These are phyloP conservation scores for Drosophila persimilis DNA, from an alignment of 1,140 invertebrate genomes.

Conservation along the genomic window DNA sequence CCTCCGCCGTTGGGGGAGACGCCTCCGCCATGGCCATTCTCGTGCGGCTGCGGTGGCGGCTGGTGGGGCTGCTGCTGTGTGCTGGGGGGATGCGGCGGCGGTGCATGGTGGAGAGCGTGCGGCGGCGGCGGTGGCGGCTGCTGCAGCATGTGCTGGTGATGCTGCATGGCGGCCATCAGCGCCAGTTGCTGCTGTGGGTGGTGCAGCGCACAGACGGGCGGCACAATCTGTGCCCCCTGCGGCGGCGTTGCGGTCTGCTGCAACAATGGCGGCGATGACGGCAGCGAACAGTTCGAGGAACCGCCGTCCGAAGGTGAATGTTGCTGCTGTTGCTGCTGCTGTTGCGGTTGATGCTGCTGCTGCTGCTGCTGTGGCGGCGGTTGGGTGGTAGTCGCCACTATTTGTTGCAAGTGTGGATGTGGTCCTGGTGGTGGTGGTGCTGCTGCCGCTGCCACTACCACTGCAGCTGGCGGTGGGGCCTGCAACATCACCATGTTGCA, in stretches of 20 bases:
- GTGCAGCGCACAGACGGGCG: conserved; percentile 77
- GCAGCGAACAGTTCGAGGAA: conserved; percentile 65
- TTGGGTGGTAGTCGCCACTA: conserved; percentile 36
- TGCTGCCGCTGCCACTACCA: conserved; percentile 43
- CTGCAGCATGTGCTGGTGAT: conserved; percentile 58
- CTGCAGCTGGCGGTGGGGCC: conserved; percentile 26
- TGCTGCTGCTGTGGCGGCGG: conserved; percentile 12
- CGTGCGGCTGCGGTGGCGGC: conserved; percentile 32
- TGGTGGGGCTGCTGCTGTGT: conserved; percentile 29
- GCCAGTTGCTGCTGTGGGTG: conserved; percentile 80
- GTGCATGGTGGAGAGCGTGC: conserved; percentile 42
- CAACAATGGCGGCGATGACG: conserved; percentile 71
- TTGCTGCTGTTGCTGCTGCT: conserved; percentile 39
- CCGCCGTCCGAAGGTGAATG: conserved; percentile 66
- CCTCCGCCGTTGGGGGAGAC: conserved; percentile 58
- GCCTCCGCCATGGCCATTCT: conserved; percentile 63
- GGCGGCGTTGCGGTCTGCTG: conserved; percentile 74
- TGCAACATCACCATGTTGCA: conserved; percentile 72
- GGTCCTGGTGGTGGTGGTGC: conserved; percentile 26
- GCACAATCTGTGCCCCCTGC: conserved; percentile 74
- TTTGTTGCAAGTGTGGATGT: conserved; percentile 26
- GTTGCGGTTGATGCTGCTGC: conserved; percentile 39
- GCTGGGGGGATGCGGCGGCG: conserved; percentile 36
- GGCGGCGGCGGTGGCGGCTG: conserved; percentile 41
- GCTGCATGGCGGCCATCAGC: conserved; percentile 76